These are phyloP conservation scores for Spea hammondii DNA, from an alignment of 2,797 vertebrate species.

Conservation along the genomic window DNA sequence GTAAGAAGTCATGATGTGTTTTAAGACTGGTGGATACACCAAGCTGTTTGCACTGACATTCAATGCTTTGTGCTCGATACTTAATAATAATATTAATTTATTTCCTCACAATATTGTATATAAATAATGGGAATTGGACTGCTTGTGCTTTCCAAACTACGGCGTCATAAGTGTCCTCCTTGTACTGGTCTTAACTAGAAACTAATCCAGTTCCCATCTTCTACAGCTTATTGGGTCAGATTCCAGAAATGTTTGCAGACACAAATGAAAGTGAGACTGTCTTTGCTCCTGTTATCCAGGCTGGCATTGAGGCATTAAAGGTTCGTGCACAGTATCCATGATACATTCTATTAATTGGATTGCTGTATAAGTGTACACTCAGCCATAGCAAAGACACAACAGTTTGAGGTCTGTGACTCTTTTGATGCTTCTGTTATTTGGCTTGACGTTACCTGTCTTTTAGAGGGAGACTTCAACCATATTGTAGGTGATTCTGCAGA, in stretches of 20 bases:
- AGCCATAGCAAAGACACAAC: no score
- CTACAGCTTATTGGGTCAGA: conserved; percentile 89
- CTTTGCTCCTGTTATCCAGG: conserved; percentile 90
- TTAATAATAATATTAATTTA: no score
- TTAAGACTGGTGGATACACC: no score
- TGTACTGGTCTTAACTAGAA: background rate
- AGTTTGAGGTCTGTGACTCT: no score
- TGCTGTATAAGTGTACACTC: no score
- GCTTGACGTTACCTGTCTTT: no score
- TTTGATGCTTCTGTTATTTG: no score
- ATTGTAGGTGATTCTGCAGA: no score
- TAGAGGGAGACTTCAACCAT: no score
- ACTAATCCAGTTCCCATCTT: conserved; percentile 31
- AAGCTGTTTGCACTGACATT: no score
- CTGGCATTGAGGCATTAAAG: conserved; percentile 94
- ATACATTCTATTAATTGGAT: background rate
- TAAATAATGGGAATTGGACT: background rate
- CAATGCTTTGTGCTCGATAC: no score
- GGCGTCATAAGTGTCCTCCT: background rate
- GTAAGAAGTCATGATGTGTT: conserved; percentile 63
- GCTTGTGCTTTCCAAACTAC: background rate
- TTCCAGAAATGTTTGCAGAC: conserved; percentile 95
- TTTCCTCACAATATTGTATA: no score
- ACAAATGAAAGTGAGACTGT: conserved; percentile 92
- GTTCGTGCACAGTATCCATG: conserved; percentile 63